Base-by-base conservation (phyloP, 2,888 invertebrate species). In the Drosophila birchii region DNA sequence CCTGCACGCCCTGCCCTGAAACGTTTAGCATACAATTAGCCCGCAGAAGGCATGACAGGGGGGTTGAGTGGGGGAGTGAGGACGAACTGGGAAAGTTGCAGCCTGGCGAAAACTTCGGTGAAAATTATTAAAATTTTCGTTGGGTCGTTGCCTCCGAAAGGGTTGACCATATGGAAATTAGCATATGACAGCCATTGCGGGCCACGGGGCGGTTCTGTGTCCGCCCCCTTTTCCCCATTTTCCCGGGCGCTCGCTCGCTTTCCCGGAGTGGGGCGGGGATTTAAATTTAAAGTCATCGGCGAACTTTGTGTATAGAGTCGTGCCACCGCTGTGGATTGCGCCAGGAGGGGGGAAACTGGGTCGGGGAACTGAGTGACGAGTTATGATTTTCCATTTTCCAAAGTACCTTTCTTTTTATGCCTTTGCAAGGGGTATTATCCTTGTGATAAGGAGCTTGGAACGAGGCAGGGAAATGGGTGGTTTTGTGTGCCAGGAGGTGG, bases 81-180 rank as follows among this genome's bases (percentile, higher is more conserved):
- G 20, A 14, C 16, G 47, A 47, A 39, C 26, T 41, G 53, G 66
- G 54, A 66, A 66, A 66, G 66, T 69, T 69, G 58, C 74, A 71
- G 82, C 56, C 76, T 61, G 79, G 73, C 75, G 75, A 86, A 89
- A 88, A 85, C 89, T 89, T 89, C 78, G 71, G 78, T 76, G 87
- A 76, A 88, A 86, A 89, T 89, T 88, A 89, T 88, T 89, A 88
- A 88, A 84, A 87, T 87, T 89, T 85, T 63, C 74, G 75, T 79
- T 71, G 82, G 78, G 66, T 78, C 66, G 75, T 73, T 68, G 80
- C 69, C 66, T 72, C 53, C 47, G 75, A 85, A 90, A 86, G 83
- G 88, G 87, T 81, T 90, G 89, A 81, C 90, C 88, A 87, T 89
- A 89, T 90, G 88, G 77, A 90, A 90, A 89, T 90, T 89, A 90